These are phyloP conservation scores for Corvus moneduloides DNA, from an alignment of 2,113 vertebrate genomes.

Conservation along the genomic window DNA sequence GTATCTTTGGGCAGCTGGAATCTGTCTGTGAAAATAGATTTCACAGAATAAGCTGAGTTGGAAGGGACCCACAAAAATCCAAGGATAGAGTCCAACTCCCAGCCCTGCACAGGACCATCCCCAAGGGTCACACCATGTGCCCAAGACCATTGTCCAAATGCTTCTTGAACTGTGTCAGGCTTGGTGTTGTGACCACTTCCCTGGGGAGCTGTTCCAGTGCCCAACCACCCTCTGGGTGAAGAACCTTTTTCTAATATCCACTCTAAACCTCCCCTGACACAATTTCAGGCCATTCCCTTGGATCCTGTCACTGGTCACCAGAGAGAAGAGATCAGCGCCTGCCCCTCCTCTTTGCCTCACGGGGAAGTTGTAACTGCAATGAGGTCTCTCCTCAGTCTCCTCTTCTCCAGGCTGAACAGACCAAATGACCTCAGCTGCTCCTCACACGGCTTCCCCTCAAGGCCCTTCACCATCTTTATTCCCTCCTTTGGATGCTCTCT, in stretches of 20 bases:
- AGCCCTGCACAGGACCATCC: too few species aligned
- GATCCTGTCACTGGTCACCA: background rate
- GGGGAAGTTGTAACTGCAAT: background rate
- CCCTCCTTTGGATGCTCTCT: background rate
- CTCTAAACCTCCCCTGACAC: background rate
- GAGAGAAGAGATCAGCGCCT: background rate
- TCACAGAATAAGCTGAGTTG: background rate
- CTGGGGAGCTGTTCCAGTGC: background rate
- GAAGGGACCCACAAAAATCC: background rate
- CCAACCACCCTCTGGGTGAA: background rate
- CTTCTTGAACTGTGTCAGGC: background rate
- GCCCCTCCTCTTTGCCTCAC: background rate
- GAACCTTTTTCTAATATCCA: background rate
- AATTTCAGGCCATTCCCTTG: background rate
- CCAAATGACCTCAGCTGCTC: background rate
- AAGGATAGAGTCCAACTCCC: background rate
- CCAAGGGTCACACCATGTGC: background rate
- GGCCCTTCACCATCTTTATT: background rate
- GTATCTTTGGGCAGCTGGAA: conserved; percentile 13
- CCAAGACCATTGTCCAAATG: background rate
- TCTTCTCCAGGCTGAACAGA: background rate
- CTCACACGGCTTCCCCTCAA: background rate
- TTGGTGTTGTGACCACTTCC: background rate
- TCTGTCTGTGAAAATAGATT: background rate
- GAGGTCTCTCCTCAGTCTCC: background rate